Evolutionary conservation across 2,113 vertebrate species (phyloP).

Genomic region (Spermophilus dauricus): DNA sequence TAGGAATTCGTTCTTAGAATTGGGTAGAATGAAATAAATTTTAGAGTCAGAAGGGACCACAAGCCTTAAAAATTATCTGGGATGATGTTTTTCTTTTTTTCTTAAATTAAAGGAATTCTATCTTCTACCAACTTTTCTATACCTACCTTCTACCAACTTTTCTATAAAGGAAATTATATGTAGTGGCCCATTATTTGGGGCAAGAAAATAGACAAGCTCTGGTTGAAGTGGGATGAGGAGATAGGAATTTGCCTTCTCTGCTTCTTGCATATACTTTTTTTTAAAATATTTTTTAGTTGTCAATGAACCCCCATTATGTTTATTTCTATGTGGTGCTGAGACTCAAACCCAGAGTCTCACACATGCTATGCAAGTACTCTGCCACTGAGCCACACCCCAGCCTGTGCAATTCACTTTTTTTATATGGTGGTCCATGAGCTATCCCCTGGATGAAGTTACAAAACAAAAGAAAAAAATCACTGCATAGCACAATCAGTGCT

Average conservation of each 20-base stretch:
- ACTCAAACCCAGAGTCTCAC: too few relatives aligned
- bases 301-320: too few relatives aligned
- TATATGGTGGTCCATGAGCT: neutral
- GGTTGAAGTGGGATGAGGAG: neutral
- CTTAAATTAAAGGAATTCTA: neutral
- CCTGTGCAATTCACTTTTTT: neutral
- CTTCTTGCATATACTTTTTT: neutral
- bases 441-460: neutral
- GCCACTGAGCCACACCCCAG: too few relatives aligned
- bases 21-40: conserved; percentile 22
- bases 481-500: neutral
- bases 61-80: neutral
- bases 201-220: neutral
- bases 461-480: neutral
- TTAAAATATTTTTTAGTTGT: too few relatives aligned
- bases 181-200: neutral
- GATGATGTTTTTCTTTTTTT: neutral
- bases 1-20: neutral
- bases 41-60: neutral
- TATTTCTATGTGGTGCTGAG: too few relatives aligned
- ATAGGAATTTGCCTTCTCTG: neutral
- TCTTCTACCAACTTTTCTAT: neutral
- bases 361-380: too few relatives aligned
- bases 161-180: neutral
- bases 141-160: neutral